A percentile compares a stretch with the other conserved stretches of the same genome.
Evolutionary conservation across 2,113 vertebrate genomes (phyloP).

Genomic region (Sphyrna mokarran): DNA sequence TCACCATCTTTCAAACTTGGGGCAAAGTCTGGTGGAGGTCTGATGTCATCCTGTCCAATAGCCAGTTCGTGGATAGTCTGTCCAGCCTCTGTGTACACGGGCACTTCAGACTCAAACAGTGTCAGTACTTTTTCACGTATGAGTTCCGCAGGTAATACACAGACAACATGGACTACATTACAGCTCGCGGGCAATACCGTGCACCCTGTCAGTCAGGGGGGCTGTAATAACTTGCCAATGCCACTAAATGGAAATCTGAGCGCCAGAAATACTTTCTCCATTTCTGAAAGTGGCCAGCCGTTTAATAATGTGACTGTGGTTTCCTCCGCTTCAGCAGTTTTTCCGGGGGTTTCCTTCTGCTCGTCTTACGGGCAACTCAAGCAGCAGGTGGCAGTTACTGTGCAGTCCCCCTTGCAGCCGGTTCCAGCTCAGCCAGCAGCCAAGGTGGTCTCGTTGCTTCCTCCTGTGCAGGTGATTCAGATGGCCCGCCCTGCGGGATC

Average conservation of each 20-base stretch:
- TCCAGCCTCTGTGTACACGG: slow-evolving; percentile 45
- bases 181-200: slow-evolving; percentile 88
- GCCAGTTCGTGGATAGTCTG: not conserved
- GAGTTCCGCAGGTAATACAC: slow-evolving; percentile 74
- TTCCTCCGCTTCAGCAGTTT: not conserved
- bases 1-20: not conserved
- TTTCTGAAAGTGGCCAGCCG: slow-evolving; percentile 46
- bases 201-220: slow-evolving; percentile 79
- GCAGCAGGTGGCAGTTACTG: slow-evolving; percentile 56
- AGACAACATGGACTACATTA: slow-evolving; percentile 93
- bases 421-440: slow-evolving; percentile 57
- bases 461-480: slow-evolving; percentile 92
- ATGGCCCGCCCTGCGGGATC: slow-evolving; percentile 70
- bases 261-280: slow-evolving; percentile 39
- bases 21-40: not conserved
- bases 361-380: slow-evolving; percentile 53
- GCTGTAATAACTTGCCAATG: slow-evolving; percentile 54
- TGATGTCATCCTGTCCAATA: not conserved
- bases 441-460: slow-evolving; percentile 76
- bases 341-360: slow-evolving; percentile 57
- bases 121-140: slow-evolving; percentile 61
- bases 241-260: slow-evolving; percentile 50
- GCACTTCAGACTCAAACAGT: slow-evolving; percentile 59
- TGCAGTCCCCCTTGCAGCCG: slow-evolving; percentile 66
- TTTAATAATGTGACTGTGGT: slow-evolving; percentile 47